Base-by-base conservation (phyloP, 1,140 invertebrate genomes). In the Brachionus plicatilis region DNA sequence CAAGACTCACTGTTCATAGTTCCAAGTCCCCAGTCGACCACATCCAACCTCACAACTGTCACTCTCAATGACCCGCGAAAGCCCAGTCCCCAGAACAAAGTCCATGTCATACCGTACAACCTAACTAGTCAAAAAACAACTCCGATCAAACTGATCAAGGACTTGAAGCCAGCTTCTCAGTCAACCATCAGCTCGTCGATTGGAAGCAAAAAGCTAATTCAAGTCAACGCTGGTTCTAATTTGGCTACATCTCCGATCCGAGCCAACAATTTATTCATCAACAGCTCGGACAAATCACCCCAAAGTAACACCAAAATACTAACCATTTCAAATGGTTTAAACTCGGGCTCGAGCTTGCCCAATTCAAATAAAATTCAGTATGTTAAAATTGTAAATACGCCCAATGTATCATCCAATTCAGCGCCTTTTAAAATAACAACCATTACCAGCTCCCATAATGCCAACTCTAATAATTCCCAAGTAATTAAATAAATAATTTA, bases 331-430 rank as follows among this genome's bases (percentile, higher is more conserved):
- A 76, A 76, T 50, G 72, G 41, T 50, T 50, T 76, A 47, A 76
- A 50, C 47, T 50, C 72, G 17, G 50, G 43, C 43, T 27, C 72
- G 0, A 76, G 8, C 47, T 27, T 60, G 5, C 27, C 53, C n/a
- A 60, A 24, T 47, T 47, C n/a, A 12, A 76, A 76, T 29, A 76
- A 76, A 50, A 76, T 76, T 50, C 72, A 76, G 20, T 76, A 76
- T 50, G 72, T 76, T 50, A 76, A 76, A 76, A 76, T 76, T 50
- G 72, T 76, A 47, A 76, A 76, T 76, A 76, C 72, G 11, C 72
- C 72, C 9, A 27, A 20, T 50, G 8, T 47, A 17, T 75, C 70
- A 24, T 24, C 33, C 20, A 41, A 75, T 50, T 47, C 72, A 27
- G 53, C n/a, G 1, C 43, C 72, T 12, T 29, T 76, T 14, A 76